Conservation (phyloP, 2,888 invertebrate species). For the Pandemis corylana region DNA sequence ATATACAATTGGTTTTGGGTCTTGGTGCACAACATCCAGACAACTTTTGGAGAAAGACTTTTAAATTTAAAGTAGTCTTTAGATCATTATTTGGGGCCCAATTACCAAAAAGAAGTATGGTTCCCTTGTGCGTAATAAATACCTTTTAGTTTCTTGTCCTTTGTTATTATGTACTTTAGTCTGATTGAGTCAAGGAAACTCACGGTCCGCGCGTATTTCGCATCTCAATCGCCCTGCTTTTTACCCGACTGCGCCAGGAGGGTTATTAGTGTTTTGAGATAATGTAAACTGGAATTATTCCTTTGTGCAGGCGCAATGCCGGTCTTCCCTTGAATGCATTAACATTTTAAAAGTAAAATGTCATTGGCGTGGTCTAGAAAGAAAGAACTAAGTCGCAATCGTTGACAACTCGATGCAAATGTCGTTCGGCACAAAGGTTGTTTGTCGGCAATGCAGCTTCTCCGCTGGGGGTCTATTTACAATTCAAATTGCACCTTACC, state of each 20-base stretch:
- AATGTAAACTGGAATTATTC: background rate
- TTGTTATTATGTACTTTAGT: too few relatives aligned
- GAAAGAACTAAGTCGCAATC: conserved; percentile 23
- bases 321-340: conserved; percentile 1
- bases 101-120: too few relatives aligned
- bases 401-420: conserved; percentile 33
- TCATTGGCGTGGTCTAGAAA: conserved; percentile 18
- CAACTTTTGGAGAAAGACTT: too few relatives aligned
- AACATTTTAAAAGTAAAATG: conserved; percentile 16
- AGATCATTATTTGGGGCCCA: too few relatives aligned
- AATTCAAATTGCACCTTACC: conserved; percentile 39
- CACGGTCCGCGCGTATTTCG: background rate
- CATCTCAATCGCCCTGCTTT: background rate
- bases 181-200: too few relatives aligned
- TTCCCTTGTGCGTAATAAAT: too few relatives aligned
- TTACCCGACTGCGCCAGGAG: too few relatives aligned
- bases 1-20: background rate
- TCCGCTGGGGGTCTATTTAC: conserved; percentile 31
- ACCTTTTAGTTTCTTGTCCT: too few relatives aligned
- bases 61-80: too few relatives aligned
- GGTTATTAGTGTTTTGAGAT: background rate
- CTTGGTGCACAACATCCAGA: too few relatives aligned
- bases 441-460: conserved; percentile 39
- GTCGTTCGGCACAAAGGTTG: conserved; percentile 39
- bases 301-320: background rate